Percentiles rank a stretch among this genome's conserved stretches.
phyloP scores from a whole-genome alignment of 2,113 vertebrate genomes.

The Fulmarus glacialis region DNA sequence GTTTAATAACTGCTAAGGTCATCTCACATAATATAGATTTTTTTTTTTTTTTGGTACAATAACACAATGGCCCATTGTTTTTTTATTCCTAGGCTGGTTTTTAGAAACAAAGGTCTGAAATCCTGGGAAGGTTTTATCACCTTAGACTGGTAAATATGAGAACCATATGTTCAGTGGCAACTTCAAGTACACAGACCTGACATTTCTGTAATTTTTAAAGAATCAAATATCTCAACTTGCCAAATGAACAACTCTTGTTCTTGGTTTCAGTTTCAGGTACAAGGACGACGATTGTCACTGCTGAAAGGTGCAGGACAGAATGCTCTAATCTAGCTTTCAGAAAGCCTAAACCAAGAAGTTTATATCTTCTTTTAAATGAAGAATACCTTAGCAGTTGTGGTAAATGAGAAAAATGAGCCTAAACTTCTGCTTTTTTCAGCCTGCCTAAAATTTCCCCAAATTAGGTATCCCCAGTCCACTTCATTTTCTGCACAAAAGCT shows the following conservation, averaged over 20 bases:
- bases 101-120: slow-evolving; percentile 8
- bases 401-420: neutral
- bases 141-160: neutral
- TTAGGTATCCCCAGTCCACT: neutral
- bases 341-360: neutral
- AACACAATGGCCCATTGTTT: neutral
- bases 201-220: neutral
- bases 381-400: neutral
- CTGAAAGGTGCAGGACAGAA: neutral
- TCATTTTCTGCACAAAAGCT: neutral
- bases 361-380: neutral
- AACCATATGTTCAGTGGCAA: neutral
- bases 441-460: neutral
- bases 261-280: neutral
- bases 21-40: neutral
- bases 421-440: neutral
- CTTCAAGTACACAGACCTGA: neutral
- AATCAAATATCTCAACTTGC: neutral
- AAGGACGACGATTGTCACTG: neutral
- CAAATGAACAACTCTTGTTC: neutral
- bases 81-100: neutral
- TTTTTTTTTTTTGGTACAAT: neutral
- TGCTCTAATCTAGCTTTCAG: neutral
- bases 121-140: neutral
- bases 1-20: neutral